Base-by-base conservation (phyloP, 2,797 vertebrate genomes). In the Manis crassicaudata region DNA sequence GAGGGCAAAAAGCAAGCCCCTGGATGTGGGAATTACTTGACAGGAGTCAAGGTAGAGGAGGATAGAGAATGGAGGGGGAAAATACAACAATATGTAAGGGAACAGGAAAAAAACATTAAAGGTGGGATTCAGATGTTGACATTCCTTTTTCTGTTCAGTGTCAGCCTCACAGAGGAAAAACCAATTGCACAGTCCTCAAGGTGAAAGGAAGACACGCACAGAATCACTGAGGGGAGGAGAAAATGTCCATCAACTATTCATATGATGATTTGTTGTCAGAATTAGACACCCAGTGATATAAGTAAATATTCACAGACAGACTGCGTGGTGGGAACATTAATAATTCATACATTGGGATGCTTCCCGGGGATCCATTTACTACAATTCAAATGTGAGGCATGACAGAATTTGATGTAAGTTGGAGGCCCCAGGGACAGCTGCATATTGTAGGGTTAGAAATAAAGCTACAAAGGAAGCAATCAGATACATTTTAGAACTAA, bases 301-400 rank as follows among this genome's bases (percentile, higher is more conserved):
- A 95, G 96, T 95, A 97, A 97, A 96, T 97, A 95, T 92, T 95
- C 90, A 94, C 96, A 96, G 67, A 90, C 76, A 95, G 80, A 96
- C 90, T 86, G 35, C 92, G 88, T 80, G 60, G 77, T 94, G 73
- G 72, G 63, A 93, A 81, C 73, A 96, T 97, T 96, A 96, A 97
- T 96, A 97, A 97, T 96, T 96, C 72, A 97, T 96, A 92, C 63
- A 70, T 18, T 80, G 73, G 62, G 93, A 82, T 93, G 92, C 77
- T 96, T 97, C 90, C 81, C 2, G 5, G 63, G 82, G 56, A 96
- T 96, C 76, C 96, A 93, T 90, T 96, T 96, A 85, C 83, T 95
- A 89, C 0, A 1, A 97, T 96, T 95, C 76, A 88, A 97, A 95
- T 92, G 77, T 94, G 85, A 96, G 67, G 86, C 35, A 0, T 85